phyloP scores from a whole-genome alignment of 2,888 invertebrate species.

The Corbicula japonica region DNA sequence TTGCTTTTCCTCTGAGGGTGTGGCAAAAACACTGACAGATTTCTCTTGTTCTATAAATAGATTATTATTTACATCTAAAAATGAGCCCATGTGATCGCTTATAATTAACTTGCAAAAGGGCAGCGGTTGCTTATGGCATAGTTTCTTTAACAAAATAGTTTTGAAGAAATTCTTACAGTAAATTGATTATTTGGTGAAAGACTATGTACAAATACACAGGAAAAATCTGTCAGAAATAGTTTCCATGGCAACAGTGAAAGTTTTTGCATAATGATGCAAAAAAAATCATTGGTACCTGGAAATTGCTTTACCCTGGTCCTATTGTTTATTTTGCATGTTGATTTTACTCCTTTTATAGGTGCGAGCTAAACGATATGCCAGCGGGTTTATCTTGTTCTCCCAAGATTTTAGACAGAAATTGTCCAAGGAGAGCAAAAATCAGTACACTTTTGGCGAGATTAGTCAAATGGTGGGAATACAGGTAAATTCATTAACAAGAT shows the following conservation, averaged over 20 bases:
- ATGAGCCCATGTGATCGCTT: no score
- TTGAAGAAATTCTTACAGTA: no score
- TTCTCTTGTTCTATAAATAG: background rate
- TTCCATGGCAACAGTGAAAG: constrained; percentile 24
- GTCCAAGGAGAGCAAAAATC: constrained; percentile 95
- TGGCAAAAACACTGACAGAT: constrained; percentile 22
- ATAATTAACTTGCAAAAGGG: no score
- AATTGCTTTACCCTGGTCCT: constrained; percentile 22
- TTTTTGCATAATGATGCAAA: no score
- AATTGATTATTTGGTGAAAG: no score
- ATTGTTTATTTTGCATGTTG: constrained; percentile 61
- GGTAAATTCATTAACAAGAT: no score
- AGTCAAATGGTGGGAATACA: constrained; percentile 91
- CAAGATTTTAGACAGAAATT: constrained; percentile 97
- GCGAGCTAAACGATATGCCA: constrained; percentile 86
- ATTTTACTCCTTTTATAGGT: constrained; percentile 70
- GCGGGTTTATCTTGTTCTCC: constrained; percentile 99
- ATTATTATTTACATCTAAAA: no score
- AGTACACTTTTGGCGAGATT: constrained; percentile 95
- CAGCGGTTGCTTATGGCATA: no score
- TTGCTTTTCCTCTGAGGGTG: constrained; percentile 41
- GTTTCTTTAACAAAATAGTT: no score
- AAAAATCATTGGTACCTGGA: no score
- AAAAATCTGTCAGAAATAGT: no score
- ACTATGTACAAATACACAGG: no score